These are phyloP conservation scores for Melipona bicolor DNA, from an alignment of 2,888 invertebrate genomes.

Conservation along the genomic window DNA sequence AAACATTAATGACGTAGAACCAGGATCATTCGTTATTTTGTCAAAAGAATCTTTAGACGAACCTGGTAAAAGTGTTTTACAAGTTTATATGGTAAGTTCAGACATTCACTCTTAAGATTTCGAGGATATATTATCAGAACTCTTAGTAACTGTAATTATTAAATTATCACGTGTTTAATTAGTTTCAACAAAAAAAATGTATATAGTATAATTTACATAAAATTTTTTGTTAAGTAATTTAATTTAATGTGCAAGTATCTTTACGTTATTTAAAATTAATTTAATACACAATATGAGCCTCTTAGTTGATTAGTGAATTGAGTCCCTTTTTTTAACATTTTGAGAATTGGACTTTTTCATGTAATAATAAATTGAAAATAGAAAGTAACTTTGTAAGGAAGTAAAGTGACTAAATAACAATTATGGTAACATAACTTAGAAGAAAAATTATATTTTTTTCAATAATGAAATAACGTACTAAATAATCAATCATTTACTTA, in stretches of 20 bases:
- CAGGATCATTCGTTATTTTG: slow-evolving; percentile 85
- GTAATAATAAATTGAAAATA: too few species aligned
- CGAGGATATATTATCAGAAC: slow-evolving; percentile 77
- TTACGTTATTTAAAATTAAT: neutral
- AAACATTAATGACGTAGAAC: slow-evolving; percentile 80
- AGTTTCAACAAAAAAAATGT: slow-evolving; percentile 55
- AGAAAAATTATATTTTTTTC: too few species aligned
- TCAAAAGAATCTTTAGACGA: slow-evolving; percentile 83
- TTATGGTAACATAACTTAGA: too few species aligned
- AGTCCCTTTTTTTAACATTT: too few species aligned
- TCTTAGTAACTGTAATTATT: slow-evolving; percentile 79
- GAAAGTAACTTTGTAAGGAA: too few species aligned
- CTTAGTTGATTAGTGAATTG: too few species aligned
- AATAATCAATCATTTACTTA: too few species aligned
- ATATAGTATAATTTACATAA: slow-evolving; percentile 41
- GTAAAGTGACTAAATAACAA: too few species aligned
- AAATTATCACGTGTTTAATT: slow-evolving; percentile 63
- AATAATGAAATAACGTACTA: too few species aligned
- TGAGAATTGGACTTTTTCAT: too few species aligned
- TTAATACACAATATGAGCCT: too few species aligned
- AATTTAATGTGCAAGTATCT: neutral
- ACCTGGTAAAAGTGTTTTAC: slow-evolving; percentile 82
- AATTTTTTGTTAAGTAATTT: slow-evolving; percentile 13
- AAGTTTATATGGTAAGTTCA: slow-evolving; percentile 85
- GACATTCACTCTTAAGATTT: slow-evolving; percentile 68